phyloP scores from a whole-genome alignment of 2,888 invertebrate genomes.

The Polyploca ridens region DNA sequence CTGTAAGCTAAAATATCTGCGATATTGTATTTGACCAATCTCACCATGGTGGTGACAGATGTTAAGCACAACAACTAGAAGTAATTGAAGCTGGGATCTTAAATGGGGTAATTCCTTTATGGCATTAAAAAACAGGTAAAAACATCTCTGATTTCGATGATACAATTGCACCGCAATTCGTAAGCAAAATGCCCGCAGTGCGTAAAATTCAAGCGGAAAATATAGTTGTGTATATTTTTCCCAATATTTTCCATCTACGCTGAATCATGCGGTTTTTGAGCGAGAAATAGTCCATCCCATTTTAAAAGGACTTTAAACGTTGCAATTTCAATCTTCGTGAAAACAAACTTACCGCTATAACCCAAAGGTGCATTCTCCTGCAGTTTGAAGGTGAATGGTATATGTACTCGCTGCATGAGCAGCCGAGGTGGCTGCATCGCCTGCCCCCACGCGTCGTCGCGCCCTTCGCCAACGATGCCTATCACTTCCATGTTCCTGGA shows the following conservation, averaged over 20 bases:
- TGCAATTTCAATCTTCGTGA: no score
- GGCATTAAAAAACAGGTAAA: no score
- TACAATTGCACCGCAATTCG: not conserved
- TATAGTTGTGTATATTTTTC: not conserved
- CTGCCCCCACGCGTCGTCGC: constrained; percentile 78
- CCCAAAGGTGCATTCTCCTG: constrained; percentile 89
- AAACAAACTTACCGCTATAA: constrained; percentile 85
- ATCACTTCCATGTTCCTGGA: constrained; percentile 90
- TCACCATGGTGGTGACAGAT: no score
- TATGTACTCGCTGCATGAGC: constrained; percentile 93
- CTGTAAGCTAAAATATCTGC: no score
- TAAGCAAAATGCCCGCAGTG: not conserved
- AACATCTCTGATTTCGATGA: not conserved
- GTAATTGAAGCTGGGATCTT: no score
- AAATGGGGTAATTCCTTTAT: no score
- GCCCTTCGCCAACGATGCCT: constrained; percentile 89
- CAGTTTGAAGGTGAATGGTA: constrained; percentile 92
- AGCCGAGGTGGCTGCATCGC: constrained; percentile 89
- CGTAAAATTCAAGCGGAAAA: not conserved
- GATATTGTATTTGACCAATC: no score
- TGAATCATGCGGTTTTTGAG: no score
- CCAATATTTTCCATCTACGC: no score
- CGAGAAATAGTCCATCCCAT: no score
- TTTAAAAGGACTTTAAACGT: no score
- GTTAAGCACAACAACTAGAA: no score